These are phyloP conservation scores for Rhagoletis zephyria DNA, from an alignment of 1,140 invertebrate genomes.

Conservation along the genomic window DNA sequence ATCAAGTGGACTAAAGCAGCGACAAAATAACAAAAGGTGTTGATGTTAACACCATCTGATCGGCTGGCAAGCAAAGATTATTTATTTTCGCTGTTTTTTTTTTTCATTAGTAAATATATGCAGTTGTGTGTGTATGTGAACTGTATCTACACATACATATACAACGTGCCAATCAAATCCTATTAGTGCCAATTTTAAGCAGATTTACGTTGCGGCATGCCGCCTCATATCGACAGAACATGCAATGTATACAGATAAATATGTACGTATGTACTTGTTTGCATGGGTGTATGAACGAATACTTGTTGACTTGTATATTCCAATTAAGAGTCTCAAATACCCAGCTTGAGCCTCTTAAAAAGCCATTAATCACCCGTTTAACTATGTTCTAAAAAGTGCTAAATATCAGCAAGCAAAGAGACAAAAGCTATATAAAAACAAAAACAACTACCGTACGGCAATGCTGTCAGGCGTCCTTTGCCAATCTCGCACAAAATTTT, in stretches of 20 bases:
- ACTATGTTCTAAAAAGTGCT: constrained; percentile 60
- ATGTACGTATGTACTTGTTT: background rate
- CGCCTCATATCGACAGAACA: too few relatives aligned
- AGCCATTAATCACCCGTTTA: constrained; percentile 72
- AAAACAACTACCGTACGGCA: background rate
- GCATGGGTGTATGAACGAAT: background rate
- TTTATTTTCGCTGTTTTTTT: too few relatives aligned
- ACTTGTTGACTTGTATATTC: constrained; percentile 58
- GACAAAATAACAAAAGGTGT: constrained; percentile 23
- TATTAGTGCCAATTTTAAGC: constrained; percentile 72
- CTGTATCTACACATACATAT: background rate
- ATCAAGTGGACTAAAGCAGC: background rate
- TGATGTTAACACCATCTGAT: background rate
- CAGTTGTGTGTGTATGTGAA: background rate
- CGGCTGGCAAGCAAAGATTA: too few relatives aligned
- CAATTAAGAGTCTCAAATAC: constrained; percentile 69
- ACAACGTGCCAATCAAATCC: constrained; percentile 58
- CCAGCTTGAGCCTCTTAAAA: constrained; percentile 71
- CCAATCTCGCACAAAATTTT: background rate
- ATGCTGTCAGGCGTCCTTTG: background rate
- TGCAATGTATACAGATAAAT: background rate
- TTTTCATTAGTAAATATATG: background rate
- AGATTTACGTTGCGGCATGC: constrained; percentile 71
- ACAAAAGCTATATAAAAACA: constrained; percentile 1
- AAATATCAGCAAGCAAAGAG: constrained; percentile 21